Evolutionary conservation across 2,888 invertebrate species (phyloP).

Genomic region (Tenthredo distinguenda): DNA sequence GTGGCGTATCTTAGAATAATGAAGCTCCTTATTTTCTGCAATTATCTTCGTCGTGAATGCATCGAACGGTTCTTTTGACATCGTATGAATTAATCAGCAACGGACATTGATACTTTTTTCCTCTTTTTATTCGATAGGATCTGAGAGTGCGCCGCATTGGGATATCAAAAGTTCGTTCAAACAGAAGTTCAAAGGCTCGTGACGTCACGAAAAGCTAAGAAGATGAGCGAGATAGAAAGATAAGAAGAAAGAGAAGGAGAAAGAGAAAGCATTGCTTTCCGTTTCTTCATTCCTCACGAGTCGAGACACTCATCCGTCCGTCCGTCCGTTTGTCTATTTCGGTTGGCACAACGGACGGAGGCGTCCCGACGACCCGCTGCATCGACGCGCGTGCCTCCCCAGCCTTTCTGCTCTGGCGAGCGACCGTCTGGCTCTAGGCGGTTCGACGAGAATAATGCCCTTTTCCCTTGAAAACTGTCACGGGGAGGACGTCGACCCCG

Average conservation of each 20-base stretch:
- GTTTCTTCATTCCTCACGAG: constrained; percentile 49
- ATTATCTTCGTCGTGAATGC: constrained; percentile 19
- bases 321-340: constrained; percentile 49
- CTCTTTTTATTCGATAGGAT: background rate
- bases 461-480: constrained; percentile 51
- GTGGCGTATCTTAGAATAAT: background rate
- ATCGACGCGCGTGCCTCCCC: constrained; percentile 48
- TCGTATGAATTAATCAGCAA: constrained; percentile 23
- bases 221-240: constrained; percentile 3
- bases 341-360: constrained; percentile 40
- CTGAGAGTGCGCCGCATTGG: constrained; percentile 2
- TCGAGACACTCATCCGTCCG: constrained; percentile 49
- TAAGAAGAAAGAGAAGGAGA: background rate
- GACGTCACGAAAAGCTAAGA: constrained; percentile 6
- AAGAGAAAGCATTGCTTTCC: constrained; percentile 11
- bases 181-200: constrained; percentile 42
- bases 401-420: constrained; percentile 40
- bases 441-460: constrained; percentile 52
- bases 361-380: constrained; percentile 50
- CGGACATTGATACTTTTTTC: constrained; percentile 16
- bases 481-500: constrained; percentile 44
- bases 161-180: constrained; percentile 25
- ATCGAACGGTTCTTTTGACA: constrained; percentile 18
- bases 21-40: background rate
- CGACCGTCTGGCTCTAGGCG: constrained; percentile 49